phyloP scores from a whole-genome alignment of 2,797 vertebrate species.

The Passerculus sandwichensis region DNA sequence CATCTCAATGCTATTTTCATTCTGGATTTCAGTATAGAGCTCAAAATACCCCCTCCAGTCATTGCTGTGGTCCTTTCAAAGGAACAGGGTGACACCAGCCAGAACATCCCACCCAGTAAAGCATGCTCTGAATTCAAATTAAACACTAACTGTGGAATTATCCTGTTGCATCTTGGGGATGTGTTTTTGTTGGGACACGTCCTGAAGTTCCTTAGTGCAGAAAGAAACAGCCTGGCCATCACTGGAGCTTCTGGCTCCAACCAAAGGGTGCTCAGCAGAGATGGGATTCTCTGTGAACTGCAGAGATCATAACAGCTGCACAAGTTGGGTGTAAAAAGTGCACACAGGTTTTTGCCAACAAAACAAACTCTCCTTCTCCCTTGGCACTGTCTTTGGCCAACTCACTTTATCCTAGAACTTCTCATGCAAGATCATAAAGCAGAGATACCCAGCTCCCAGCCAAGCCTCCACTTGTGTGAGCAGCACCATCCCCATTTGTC shows the following conservation, averaged over 20 bases:
- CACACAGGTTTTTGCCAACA: neutral
- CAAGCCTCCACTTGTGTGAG: neutral
- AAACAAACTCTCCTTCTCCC: neutral
- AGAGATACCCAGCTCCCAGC: neutral
- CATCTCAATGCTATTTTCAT: conserved; percentile 20
- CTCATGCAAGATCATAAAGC: neutral
- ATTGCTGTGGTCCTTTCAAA: neutral
- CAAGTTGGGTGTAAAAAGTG: neutral
- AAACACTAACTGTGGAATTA: neutral
- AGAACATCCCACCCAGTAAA: neutral
- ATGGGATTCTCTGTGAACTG: neutral
- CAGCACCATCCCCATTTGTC: conserved; percentile 14
- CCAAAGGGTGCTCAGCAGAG: neutral
- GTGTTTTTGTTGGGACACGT: accelerated
- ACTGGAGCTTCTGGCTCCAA: neutral
- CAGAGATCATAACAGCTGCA: neutral
- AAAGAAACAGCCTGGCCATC: neutral
- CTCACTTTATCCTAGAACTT: neutral
- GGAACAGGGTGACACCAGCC: neutral
- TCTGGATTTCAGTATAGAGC: neutral
- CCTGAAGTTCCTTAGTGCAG: neutral
- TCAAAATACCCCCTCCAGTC: neutral
- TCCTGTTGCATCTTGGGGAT: neutral
- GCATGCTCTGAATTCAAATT: neutral
- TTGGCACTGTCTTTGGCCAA: neutral